Evolutionary conservation across 2,113 vertebrate genomes (phyloP).

Genomic region (Channa maculata): DNA sequence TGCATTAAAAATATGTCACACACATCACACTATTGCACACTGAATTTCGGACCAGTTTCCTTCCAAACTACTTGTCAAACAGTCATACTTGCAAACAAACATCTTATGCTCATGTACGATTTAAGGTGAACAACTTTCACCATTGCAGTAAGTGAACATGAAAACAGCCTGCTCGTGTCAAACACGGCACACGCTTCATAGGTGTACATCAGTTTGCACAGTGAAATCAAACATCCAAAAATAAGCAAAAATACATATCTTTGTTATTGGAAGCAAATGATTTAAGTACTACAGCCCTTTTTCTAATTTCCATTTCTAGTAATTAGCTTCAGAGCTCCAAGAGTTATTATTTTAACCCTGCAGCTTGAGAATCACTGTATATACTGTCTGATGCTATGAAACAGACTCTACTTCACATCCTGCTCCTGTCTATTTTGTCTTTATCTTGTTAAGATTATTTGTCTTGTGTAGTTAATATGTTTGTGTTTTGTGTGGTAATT

Average conservation of each 20-base stretch:
- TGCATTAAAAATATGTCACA: too few relatives aligned
- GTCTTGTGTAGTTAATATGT: background rate
- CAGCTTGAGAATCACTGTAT: background rate
- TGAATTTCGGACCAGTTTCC: too few relatives aligned
- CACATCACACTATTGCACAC: too few relatives aligned
- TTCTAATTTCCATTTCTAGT: too few relatives aligned
- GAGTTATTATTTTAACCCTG: background rate
- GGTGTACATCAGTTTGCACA: background rate
- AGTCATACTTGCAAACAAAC: background rate
- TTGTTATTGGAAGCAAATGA: too few relatives aligned
- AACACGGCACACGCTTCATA: background rate
- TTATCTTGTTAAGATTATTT: slow-evolving; percentile 5
- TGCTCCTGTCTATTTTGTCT: background rate
- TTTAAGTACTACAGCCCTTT: too few relatives aligned
- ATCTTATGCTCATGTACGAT: background rate
- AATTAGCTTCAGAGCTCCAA: background rate
- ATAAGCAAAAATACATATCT: too few relatives aligned
- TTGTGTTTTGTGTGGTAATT: slow-evolving; percentile 8
- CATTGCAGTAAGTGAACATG: background rate
- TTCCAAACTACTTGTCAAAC: too few relatives aligned
- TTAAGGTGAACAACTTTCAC: too few relatives aligned
- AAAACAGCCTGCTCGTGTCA: background rate
- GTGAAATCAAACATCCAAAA: background rate
- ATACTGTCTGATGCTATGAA: background rate
- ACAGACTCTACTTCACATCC: background rate